phyloP scores from a whole-genome alignment of 1,140 invertebrate species.

The Aphidius gifuensis region DNA sequence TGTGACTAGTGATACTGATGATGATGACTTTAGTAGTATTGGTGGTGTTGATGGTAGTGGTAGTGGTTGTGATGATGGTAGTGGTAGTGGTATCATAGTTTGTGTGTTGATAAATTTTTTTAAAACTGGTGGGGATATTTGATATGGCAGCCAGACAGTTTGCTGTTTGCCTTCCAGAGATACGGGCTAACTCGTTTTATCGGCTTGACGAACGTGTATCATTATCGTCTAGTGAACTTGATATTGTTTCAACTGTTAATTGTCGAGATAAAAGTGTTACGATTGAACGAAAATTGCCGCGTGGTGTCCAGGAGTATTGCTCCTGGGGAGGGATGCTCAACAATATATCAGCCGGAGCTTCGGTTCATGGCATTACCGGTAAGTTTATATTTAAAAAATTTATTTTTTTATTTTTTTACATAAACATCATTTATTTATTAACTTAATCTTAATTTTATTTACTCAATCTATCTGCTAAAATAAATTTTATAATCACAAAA shows the following conservation, averaged over 20 bases:
- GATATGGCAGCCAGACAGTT: constrained; percentile 54
- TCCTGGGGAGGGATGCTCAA: constrained; percentile 54
- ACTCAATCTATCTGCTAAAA: too few species aligned
- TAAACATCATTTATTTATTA: constrained; percentile 1
- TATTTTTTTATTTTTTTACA: neutral
- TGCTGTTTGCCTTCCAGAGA: constrained; percentile 51
- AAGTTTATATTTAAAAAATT: constrained; percentile 29
- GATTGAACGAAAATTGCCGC: constrained; percentile 29
- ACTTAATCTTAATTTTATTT: neutral
- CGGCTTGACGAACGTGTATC: constrained; percentile 14
- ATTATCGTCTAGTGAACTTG: constrained; percentile 17
- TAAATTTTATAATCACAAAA: too few species aligned
- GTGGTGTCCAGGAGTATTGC: constrained; percentile 45
- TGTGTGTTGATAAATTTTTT: too few species aligned
- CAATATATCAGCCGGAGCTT: constrained; percentile 53
- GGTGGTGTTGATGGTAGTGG: neutral
- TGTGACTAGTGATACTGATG: too few species aligned
- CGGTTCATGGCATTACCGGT: constrained; percentile 53
- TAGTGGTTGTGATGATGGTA: neutral
- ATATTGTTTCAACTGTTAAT: constrained; percentile 15
- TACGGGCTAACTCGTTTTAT: constrained; percentile 40
- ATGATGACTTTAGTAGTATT: neutral
- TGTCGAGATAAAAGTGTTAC: constrained; percentile 27
- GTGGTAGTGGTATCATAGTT: too few species aligned
- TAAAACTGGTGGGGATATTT: constrained; percentile 41